These are phyloP conservation scores for Huso huso DNA, from an alignment of 2,797 vertebrate genomes.

Conservation along the genomic window DNA sequence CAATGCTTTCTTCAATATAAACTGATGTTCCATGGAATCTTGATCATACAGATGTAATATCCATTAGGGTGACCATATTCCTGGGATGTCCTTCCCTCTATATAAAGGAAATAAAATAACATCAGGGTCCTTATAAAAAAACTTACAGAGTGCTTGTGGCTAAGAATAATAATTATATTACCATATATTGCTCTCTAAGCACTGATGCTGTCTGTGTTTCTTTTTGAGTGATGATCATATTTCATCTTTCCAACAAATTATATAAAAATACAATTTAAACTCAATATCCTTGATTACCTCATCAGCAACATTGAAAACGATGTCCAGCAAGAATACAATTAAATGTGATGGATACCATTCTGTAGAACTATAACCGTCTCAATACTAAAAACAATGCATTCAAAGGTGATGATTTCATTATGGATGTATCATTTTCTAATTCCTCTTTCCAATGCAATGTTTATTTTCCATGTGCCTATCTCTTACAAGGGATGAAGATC, in stretches of 20 bases:
- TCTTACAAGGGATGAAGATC: slow-evolving; percentile 1
- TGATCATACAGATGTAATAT: no score
- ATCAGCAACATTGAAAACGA: not conserved
- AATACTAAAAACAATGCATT: not conserved
- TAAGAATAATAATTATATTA: no score
- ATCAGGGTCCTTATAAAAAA: no score
- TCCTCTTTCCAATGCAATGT: slow-evolving; percentile 1
- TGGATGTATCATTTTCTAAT: slow-evolving; percentile 3
- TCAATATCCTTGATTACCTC: not conserved
- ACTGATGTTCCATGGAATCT: no score
- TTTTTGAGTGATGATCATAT: no score
- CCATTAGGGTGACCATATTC: no score
- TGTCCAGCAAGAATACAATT: not conserved
- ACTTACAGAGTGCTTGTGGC: no score
- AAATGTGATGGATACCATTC: not conserved
- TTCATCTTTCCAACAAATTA: not conserved
- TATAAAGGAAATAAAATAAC: no score
- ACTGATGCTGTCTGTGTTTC: no score
- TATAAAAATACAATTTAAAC: not conserved
- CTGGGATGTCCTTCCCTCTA: no score
- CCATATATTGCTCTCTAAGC: no score
- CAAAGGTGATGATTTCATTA: slow-evolving; percentile 1
- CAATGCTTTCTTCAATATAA: no score
- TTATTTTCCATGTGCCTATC: slow-evolving; percentile 5
- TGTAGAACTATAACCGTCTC: not conserved